phyloP scores from a whole-genome alignment of 2,113 vertebrate species.

The Neodon shergylaensis region DNA sequence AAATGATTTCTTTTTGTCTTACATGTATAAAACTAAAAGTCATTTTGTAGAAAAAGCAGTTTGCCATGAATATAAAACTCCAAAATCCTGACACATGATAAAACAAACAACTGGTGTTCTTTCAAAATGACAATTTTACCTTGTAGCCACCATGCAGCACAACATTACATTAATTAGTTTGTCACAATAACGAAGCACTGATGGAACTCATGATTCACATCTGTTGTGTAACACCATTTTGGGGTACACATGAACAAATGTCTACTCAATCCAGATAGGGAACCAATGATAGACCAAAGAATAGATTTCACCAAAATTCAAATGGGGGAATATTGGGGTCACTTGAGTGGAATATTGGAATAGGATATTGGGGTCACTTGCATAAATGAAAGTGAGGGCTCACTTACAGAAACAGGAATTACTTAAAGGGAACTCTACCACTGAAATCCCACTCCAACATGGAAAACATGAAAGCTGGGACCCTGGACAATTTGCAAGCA shows the following conservation, averaged over 20 bases:
- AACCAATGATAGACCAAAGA: neutral
- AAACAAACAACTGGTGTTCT: neutral
- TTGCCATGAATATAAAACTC: neutral
- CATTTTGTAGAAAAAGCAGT: neutral
- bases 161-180: neutral
- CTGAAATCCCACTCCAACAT: neutral
- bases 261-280: neutral
- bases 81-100: neutral
- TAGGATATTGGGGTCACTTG: neutral
- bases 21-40: neutral
- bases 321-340: neutral
- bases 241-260: neutral
- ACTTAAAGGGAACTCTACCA: neutral
- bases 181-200: neutral
- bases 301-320: neutral
- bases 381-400: neutral
- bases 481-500: neutral
- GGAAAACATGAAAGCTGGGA: neutral
- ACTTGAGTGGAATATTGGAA: too few relatives aligned
- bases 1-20: neutral
- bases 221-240: neutral
- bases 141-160: rapidly evolving
- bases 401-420: neutral
- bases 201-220: neutral
- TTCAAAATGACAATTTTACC: neutral